Conservation (phyloP, 2,113 vertebrate genomes). For the Anolis carolinensis region DNA sequence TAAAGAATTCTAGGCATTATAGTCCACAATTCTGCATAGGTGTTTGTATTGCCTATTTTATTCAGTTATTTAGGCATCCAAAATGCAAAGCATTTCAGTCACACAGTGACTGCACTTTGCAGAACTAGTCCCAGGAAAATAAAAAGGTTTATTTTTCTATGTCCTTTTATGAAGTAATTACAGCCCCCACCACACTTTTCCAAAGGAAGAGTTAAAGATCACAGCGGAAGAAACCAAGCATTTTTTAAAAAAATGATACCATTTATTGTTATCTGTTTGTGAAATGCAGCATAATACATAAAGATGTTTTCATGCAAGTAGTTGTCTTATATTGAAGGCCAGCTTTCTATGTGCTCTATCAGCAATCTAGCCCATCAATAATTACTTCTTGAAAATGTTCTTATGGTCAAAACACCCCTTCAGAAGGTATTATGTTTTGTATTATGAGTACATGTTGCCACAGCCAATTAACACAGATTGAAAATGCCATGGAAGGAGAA, state of each 20-base stretch:
- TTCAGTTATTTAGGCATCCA: neutral
- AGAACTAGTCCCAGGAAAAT: neutral
- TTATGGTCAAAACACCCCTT: slow-evolving; percentile 35
- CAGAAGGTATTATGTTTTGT: slow-evolving; percentile 19
- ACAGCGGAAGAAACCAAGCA: slow-evolving; percentile 1
- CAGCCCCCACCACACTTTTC: neutral
- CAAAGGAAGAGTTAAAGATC: slow-evolving; percentile 33
- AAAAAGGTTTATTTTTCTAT: neutral
- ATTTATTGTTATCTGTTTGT: slow-evolving; percentile 69
- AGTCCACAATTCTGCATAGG: no score
- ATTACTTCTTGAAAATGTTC: slow-evolving; percentile 33
- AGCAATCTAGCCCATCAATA: slow-evolving; percentile 32
- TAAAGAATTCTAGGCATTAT: no score
- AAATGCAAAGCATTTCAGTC: neutral
- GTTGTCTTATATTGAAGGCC: slow-evolving; percentile 27
- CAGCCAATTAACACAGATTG: neutral
- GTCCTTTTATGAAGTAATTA: neutral
- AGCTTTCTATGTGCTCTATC: slow-evolving; percentile 25
- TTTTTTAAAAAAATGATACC: slow-evolving; percentile 48
- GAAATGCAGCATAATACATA: slow-evolving; percentile 53
- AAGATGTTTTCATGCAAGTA: slow-evolving; percentile 30
- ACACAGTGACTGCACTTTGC: neutral
- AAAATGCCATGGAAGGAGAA: slow-evolving; percentile 42
- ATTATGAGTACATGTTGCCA: neutral
- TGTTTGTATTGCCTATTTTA: no score